Evolutionary conservation across 2,888 invertebrate genomes (phyloP).

Genomic region (Allolobophora icterica): DNA sequence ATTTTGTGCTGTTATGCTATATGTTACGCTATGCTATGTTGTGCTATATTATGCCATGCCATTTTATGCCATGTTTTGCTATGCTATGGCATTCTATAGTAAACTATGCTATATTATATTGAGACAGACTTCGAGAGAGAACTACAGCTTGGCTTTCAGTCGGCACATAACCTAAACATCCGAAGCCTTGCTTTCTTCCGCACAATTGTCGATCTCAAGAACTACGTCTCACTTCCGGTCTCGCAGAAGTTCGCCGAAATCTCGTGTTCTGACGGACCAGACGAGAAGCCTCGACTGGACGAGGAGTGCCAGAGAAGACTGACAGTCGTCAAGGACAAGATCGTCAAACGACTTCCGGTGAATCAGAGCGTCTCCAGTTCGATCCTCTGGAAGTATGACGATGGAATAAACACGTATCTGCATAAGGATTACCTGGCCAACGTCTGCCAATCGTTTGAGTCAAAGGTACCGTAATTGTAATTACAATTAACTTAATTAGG

Average conservation of each 20-base stretch:
- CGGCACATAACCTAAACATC: constrained; percentile 50
- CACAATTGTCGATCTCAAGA: constrained; percentile 61
- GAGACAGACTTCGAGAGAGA: constrained; percentile 56
- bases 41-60: too few species aligned
- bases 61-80: too few species aligned
- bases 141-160: constrained; percentile 53
- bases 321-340: constrained; percentile 51
- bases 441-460: constrained; percentile 52
- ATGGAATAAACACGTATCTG: constrained; percentile 57
- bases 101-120: background rate
- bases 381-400: constrained; percentile 61
- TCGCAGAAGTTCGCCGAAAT: constrained; percentile 56
- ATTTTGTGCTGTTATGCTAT: too few species aligned
- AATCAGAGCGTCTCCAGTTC: constrained; percentile 51
- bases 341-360: constrained; percentile 46
- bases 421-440: constrained; percentile 59
- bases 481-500: too few species aligned
- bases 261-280: constrained; percentile 45
- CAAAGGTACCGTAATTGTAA: constrained; percentile 40
- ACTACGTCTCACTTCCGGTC: constrained; percentile 54
- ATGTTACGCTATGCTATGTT: too few species aligned
- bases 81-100: too few species aligned
- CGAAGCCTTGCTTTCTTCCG: constrained; percentile 55
- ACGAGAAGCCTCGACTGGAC: constrained; percentile 47
- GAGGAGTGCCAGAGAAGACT: constrained; percentile 46